phyloP scores from a whole-genome alignment of 2,888 invertebrate species.

The Girardia tigrina region DNA sequence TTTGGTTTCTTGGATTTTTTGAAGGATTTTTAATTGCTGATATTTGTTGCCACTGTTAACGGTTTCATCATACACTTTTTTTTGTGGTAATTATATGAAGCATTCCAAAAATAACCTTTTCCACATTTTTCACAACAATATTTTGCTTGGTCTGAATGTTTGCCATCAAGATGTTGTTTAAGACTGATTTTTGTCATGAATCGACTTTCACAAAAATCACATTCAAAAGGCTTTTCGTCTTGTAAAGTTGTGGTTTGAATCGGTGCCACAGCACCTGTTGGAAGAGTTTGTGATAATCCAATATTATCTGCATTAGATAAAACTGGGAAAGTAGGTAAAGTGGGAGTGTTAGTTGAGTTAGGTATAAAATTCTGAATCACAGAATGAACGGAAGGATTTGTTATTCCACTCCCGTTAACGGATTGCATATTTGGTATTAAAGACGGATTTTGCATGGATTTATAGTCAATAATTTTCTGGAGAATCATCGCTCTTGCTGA shows the following conservation, averaged over 20 bases:
- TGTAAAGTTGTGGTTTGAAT: neutral
- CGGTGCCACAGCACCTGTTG: neutral
- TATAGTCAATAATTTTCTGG: neutral
- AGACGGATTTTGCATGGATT: neutral
- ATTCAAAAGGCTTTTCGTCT: slow-evolving; percentile 12
- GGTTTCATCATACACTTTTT: slow-evolving; percentile 30
- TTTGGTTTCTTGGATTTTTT: neutral
- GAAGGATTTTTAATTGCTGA: neutral
- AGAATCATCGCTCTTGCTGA: neutral
- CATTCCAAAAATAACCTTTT: slow-evolving; percentile 36
- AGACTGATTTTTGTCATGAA: slow-evolving; percentile 33
- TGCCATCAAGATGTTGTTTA: slow-evolving; percentile 36
- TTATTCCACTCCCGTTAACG: neutral
- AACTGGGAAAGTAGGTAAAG: slow-evolving; percentile 17
- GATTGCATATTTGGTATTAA: slow-evolving; percentile 6
- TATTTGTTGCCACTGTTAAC: neutral
- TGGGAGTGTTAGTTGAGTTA: neutral
- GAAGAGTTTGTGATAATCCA: neutral
- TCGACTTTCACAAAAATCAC: slow-evolving; percentile 27
- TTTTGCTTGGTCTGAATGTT: slow-evolving; percentile 35
- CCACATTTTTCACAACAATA: slow-evolving; percentile 34
- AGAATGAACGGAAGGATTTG: neutral
- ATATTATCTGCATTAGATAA: neutral
- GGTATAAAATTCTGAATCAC: neutral
- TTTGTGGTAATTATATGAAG: slow-evolving; percentile 36